phyloP scores from a whole-genome alignment of 2,113 vertebrate species.

The Ascaphus truei region DNA sequence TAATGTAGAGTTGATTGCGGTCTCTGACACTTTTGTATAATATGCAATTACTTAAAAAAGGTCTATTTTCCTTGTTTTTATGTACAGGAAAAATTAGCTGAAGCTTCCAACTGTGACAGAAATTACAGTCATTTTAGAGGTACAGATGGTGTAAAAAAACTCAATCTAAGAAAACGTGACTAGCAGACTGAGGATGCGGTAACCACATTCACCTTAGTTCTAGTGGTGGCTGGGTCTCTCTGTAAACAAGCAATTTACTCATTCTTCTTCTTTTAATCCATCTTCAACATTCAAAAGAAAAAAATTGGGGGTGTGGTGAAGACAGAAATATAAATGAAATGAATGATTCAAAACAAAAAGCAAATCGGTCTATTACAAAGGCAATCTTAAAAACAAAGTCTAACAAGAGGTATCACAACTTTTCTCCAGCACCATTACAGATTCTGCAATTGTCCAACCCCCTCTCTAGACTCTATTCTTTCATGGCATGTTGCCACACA shows the following conservation, averaged over 20 bases:
- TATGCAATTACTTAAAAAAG: conserved; percentile 42
- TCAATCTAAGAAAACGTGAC: conserved; percentile 70
- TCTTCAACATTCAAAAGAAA: conserved; percentile 41
- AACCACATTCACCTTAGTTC: conserved; percentile 62
- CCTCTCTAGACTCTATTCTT: too few species aligned
- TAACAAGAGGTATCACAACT: too few species aligned
- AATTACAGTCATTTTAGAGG: conserved; percentile 72
- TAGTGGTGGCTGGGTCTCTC: conserved; percentile 56
- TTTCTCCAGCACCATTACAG: too few species aligned
- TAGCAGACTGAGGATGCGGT: conserved; percentile 63
- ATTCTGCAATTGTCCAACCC: too few species aligned
- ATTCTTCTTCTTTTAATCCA: conserved; percentile 68
- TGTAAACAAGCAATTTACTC: conserved; percentile 61
- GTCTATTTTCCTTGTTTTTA: conserved; percentile 41
- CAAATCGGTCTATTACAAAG: too few species aligned
- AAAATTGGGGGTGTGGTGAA: too few species aligned
- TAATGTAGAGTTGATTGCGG: conserved; percentile 33
- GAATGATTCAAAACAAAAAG: too few species aligned
- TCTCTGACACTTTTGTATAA: conserved; percentile 34
- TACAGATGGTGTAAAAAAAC: conserved; percentile 71
- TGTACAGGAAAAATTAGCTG: conserved; percentile 56
- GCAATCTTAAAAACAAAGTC: too few species aligned
- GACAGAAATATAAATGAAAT: too few species aligned
- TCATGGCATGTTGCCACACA: too few species aligned
- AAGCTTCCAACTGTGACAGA: conserved; percentile 75